phyloP scores from a whole-genome alignment of 2,797 vertebrate genomes.

The Brotula barbata region DNA sequence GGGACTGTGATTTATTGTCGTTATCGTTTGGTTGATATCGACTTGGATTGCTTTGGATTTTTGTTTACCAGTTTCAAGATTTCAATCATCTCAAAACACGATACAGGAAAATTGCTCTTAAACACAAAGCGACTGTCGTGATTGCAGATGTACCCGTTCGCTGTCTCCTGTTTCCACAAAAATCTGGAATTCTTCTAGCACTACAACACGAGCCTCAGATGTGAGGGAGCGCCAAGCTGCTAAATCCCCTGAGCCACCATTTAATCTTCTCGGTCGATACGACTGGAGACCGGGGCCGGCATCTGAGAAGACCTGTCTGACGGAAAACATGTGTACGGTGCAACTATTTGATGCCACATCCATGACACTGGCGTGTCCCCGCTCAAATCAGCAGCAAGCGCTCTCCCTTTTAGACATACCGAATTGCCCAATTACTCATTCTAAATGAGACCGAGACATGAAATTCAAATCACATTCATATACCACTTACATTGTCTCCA shows the following conservation, averaged over 20 bases:
- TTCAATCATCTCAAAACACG: no score
- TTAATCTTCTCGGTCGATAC: slow-evolving; percentile 35
- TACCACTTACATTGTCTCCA: slow-evolving; percentile 52
- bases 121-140: no score
- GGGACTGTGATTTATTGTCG: no score
- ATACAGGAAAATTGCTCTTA: no score
- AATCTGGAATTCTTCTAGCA: slow-evolving; percentile 36
- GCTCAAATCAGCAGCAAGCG: slow-evolving; percentile 10
- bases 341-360: slow-evolving; percentile 39
- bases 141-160: no score
- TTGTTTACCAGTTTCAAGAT: no score
- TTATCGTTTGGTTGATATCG: no score
- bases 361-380: slow-evolving; percentile 25
- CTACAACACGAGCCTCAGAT: slow-evolving; percentile 1
- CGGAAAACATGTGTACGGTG: slow-evolving; percentile 43
- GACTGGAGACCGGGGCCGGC: slow-evolving; percentile 24
- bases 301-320: slow-evolving; percentile 31
- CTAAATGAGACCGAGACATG: slow-evolving; percentile 42
- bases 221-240: background rate
- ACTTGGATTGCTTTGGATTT: no score
- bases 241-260: slow-evolving; percentile 31
- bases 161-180: slow-evolving; percentile 45
- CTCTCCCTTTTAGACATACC: slow-evolving; percentile 20
- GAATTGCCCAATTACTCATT: slow-evolving; percentile 46
- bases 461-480: slow-evolving; percentile 61